A percentile compares a stretch with the other conserved stretches of the same genome.
These are phyloP conservation scores for Microcebus jonahi DNA, from an alignment of 2,113 vertebrate species.

Conservation along the genomic window DNA sequence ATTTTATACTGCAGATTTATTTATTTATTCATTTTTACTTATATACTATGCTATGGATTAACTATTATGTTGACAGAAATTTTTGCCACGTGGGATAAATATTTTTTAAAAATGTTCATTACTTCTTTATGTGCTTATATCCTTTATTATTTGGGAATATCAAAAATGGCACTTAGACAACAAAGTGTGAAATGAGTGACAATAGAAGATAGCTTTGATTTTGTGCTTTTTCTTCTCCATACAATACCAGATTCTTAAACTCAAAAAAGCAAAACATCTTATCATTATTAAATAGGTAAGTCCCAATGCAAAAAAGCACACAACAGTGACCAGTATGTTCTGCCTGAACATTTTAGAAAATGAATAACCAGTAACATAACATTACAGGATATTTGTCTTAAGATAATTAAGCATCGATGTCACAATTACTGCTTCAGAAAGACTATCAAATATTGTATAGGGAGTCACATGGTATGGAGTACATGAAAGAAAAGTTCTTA, in stretches of 20 bases:
- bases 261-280: background rate
- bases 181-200: background rate
- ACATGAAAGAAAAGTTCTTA: background rate
- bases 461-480: background rate
- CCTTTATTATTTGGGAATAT: background rate
- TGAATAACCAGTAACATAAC: background rate
- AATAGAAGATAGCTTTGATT: background rate
- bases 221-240: background rate
- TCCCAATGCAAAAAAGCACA: background rate
- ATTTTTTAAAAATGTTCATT: background rate
- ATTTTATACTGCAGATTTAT: background rate
- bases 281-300: background rate
- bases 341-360: background rate
- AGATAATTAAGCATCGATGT: background rate
- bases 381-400: background rate
- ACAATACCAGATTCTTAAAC: background rate
- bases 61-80: background rate
- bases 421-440: background rate
- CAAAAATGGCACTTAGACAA: background rate
- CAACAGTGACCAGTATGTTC: background rate
- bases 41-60: background rate
- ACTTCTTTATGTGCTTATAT: background rate
- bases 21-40: constrained; percentile 1
- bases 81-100: background rate
- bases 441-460: background rate